Percentiles rank a stretch among this genome's conserved stretches.
phyloP scores from a whole-genome alignment of 2,888 invertebrate species.

The Apamea crenata region DNA sequence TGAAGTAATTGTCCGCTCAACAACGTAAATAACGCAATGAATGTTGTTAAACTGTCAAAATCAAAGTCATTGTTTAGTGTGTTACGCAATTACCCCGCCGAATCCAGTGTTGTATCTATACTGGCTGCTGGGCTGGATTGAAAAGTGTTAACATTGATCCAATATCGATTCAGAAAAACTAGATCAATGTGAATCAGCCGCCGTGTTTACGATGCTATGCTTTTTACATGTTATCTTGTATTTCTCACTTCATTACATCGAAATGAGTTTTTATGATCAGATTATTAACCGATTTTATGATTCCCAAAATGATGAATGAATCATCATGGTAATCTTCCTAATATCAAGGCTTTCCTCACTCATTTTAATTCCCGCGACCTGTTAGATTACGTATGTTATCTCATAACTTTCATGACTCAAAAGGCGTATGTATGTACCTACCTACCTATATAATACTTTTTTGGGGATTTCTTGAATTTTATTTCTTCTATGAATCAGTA shows the following conservation, averaged over 20 bases:
- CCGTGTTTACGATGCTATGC: background rate
- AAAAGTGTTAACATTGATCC: too few species aligned
- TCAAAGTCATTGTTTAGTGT: too few species aligned
- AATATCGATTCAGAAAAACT: background rate
- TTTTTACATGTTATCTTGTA: background rate
- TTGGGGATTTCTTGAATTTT: background rate
- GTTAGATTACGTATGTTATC: slow-evolving; percentile 15
- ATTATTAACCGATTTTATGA: background rate
- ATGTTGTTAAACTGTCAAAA: too few species aligned
- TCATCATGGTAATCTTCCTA: slow-evolving; percentile 6
- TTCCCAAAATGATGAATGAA: slow-evolving; percentile 2
- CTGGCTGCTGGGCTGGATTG: too few species aligned
- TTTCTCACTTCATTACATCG: background rate
- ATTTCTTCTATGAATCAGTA: slow-evolving; percentile 14
- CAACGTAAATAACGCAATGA: too few species aligned
- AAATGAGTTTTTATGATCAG: background rate
- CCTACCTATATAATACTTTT: background rate
- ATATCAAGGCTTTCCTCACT: background rate
- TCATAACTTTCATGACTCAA: background rate
- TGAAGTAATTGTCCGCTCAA: too few species aligned
- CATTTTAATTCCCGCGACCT: background rate
- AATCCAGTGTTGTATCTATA: too few species aligned
- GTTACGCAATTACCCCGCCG: too few species aligned
- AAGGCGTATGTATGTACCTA: background rate
- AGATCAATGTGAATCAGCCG: too few species aligned